Evolutionary conservation across 2,888 invertebrate genomes (phyloP).

Genomic region (Nowickia ferox): DNA sequence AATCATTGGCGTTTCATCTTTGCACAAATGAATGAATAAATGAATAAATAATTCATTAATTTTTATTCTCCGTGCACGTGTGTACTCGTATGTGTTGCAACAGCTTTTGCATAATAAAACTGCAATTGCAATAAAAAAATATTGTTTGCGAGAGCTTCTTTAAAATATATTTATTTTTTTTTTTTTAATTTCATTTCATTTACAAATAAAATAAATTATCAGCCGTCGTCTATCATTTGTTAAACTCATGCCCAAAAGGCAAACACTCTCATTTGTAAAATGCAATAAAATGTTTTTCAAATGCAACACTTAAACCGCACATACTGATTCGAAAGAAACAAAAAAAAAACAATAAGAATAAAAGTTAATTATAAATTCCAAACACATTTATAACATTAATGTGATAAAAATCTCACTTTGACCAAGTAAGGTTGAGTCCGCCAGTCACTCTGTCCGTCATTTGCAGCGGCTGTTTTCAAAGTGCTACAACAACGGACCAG

Average conservation of each 20-base stretch:
- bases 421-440: slow-evolving; percentile 68
- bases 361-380: slow-evolving; percentile 69
- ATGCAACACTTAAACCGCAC: slow-evolving; percentile 23
- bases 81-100: slow-evolving; percentile 52
- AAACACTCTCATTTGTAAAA: slow-evolving; percentile 55
- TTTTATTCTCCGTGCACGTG: slow-evolving; percentile 56
- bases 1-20: slow-evolving; percentile 51
- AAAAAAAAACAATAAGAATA: slow-evolving; percentile 50
- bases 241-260: slow-evolving; percentile 37
- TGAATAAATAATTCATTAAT: slow-evolving; percentile 63
- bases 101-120: slow-evolving; percentile 67
- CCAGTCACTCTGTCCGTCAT: slow-evolving; percentile 55
- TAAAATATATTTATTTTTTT: slow-evolving; percentile 4
- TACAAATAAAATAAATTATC: slow-evolving; percentile 53
- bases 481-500: slow-evolving; percentile 39
- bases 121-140: slow-evolving; percentile 45
- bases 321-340: background rate
- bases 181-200: slow-evolving; percentile 49
- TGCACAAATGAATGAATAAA: slow-evolving; percentile 37
- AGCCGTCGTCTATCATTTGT: slow-evolving; percentile 55
- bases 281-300: slow-evolving; percentile 49
- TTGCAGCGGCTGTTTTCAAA: slow-evolving; percentile 64
- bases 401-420: slow-evolving; percentile 73
- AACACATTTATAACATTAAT: slow-evolving; percentile 72
- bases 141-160: slow-evolving; percentile 34